phyloP scores from a whole-genome alignment of 2,888 invertebrate species.

The Harpalus rubripes region DNA sequence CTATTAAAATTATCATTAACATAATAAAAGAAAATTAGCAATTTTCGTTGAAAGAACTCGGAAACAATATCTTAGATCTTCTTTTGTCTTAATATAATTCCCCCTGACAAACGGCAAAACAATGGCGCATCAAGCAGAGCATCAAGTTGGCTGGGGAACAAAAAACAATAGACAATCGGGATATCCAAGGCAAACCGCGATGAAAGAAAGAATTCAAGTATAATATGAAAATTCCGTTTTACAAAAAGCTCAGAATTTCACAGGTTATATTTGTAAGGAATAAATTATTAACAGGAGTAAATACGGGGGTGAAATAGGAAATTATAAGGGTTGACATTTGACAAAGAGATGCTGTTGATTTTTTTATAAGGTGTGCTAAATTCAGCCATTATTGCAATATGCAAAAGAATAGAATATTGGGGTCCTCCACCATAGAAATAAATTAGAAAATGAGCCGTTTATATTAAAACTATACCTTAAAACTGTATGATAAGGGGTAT shows the following conservation, averaged over 20 bases:
- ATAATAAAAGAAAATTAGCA: constrained; percentile 3
- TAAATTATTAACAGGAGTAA: background rate
- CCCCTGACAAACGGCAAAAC: constrained; percentile 27
- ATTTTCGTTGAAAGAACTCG: background rate
- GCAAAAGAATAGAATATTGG: background rate
- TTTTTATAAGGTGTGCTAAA: too few species aligned
- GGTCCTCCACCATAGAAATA: too few species aligned
- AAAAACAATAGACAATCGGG: constrained; percentile 36
- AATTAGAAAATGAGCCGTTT: too few species aligned
- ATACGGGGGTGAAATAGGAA: background rate
- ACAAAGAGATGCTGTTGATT: background rate
- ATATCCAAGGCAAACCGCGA: constrained; percentile 18
- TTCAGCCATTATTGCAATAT: background rate
- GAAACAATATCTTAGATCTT: constrained; percentile 6
- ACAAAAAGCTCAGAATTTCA: background rate
- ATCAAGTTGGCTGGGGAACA: constrained; percentile 22
- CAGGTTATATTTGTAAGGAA: constrained; percentile 7
- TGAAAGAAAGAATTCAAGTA: constrained; percentile 20
- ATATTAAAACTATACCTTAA: too few species aligned
- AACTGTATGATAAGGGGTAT: too few species aligned
- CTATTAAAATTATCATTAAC: background rate
- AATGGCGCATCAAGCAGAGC: constrained; percentile 32
- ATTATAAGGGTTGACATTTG: background rate
- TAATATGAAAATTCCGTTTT: constrained; percentile 30
- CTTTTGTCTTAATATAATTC: constrained; percentile 12